Evolutionary conservation across 2,113 vertebrate genomes (phyloP).

Genomic region (Pterocles gutturalis): DNA sequence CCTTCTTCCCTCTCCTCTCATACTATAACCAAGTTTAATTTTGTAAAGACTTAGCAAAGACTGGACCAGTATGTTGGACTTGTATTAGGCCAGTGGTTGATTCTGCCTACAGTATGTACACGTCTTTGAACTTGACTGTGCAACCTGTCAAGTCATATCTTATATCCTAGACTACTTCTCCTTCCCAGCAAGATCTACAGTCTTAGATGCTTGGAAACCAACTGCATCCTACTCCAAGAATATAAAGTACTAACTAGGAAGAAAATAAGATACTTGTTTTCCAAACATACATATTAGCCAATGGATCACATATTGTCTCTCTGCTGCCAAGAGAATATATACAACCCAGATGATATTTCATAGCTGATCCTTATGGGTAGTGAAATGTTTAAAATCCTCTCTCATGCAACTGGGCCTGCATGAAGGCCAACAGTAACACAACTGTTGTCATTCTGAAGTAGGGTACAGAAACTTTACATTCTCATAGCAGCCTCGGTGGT

Average conservation of each 20-base stretch:
- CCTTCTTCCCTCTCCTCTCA: background rate
- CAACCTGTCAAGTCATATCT: background rate
- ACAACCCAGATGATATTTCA: background rate
- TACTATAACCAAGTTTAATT: background rate
- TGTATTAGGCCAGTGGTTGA: background rate
- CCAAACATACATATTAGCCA: background rate
- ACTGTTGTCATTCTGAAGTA: background rate
- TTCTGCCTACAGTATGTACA: background rate
- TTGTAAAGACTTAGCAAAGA: background rate
- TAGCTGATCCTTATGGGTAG: background rate
- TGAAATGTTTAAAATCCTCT: background rate
- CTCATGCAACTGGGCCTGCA: background rate
- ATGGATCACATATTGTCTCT: background rate
- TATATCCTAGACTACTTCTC: background rate
- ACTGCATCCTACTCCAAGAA: background rate
- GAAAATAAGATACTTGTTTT: background rate
- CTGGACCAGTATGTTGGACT: accelerated
- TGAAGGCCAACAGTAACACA: background rate
- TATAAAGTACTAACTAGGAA: background rate
- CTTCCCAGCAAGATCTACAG: background rate
- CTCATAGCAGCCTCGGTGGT: background rate
- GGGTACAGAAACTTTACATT: background rate
- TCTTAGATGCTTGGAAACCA: background rate
- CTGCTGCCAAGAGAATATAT: background rate
- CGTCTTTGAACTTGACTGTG: background rate